Conservation (phyloP, 2,797 vertebrate species). For the Helostoma temminkii region DNA sequence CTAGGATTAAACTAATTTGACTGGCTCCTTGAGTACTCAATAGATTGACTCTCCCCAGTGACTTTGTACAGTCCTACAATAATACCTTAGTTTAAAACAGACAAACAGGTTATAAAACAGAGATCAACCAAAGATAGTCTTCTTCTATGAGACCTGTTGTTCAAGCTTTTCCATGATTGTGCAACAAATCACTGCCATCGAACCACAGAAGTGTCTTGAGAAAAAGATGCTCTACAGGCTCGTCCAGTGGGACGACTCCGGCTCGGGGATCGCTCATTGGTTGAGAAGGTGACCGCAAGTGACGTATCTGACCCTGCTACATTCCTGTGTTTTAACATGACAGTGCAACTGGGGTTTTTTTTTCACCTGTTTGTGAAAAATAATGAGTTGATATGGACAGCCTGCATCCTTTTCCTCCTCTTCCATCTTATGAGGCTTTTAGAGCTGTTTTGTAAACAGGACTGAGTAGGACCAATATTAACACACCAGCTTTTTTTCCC, state of each 20-base stretch:
- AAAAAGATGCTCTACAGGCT: constrained; percentile 83
- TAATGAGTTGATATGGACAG: constrained; percentile 5
- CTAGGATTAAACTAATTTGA: neutral
- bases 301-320: constrained; percentile 60
- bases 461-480: neutral
- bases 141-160: constrained; percentile 74
- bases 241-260: constrained; percentile 74
- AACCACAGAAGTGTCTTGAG: constrained; percentile 46
- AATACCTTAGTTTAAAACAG: constrained; percentile 54
- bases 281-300: constrained; percentile 41
- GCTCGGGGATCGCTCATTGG: constrained; percentile 58
- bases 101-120: constrained; percentile 63
- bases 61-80: constrained; percentile 47
- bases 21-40: neutral
- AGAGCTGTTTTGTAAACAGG: constrained; percentile 6
- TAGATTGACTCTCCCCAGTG: neutral
- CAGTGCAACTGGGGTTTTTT: constrained; percentile 40
- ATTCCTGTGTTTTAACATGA: constrained; percentile 67
- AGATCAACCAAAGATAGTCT: constrained; percentile 49
- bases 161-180: constrained; percentile 75
- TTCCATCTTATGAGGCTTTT: neutral
- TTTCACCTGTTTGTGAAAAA: constrained; percentile 60
- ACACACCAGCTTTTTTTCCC: neutral
- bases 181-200: constrained; percentile 82
- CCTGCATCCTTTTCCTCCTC: constrained; percentile 5